Evolutionary conservation across 2,113 vertebrate genomes (phyloP).

Genomic region (Oreochromis aureus): DNA sequence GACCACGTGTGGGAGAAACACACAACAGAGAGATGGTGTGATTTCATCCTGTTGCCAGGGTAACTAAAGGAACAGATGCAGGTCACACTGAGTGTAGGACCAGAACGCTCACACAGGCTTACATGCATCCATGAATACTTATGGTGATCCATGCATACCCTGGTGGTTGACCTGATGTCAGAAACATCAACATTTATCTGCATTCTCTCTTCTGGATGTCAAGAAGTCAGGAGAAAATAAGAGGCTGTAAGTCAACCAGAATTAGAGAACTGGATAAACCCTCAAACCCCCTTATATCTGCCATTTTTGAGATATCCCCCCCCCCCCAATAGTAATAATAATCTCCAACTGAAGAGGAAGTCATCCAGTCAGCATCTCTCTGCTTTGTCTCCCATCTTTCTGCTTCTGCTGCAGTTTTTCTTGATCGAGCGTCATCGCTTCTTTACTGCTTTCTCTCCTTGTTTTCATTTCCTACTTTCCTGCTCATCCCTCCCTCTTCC

Average conservation of each 20-base stretch:
- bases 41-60: slow-evolving; percentile 81
- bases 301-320: not conserved
- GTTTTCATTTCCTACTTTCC: not conserved
- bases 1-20: slow-evolving; percentile 29
- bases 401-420: slow-evolving; percentile 34
- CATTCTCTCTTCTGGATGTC: not conserved
- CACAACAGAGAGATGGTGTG: not conserved
- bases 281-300: not conserved
- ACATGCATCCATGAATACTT: not conserved
- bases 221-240: not conserved
- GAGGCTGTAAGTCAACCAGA: not conserved
- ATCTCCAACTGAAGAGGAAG: not conserved
- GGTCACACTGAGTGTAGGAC: slow-evolving; percentile 65
- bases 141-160: not conserved
- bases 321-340: not conserved
- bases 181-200: not conserved
- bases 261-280: not conserved
- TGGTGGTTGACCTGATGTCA: not conserved
- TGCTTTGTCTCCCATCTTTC: not conserved
- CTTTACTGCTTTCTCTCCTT: not conserved
- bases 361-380: slow-evolving; percentile 17
- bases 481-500: not conserved
- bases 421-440: not conserved
- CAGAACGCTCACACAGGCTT: not conserved
- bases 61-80: slow-evolving; percentile 85